Conservation (phyloP, 2,113 vertebrate genomes). For the Uria lomvia region DNA sequence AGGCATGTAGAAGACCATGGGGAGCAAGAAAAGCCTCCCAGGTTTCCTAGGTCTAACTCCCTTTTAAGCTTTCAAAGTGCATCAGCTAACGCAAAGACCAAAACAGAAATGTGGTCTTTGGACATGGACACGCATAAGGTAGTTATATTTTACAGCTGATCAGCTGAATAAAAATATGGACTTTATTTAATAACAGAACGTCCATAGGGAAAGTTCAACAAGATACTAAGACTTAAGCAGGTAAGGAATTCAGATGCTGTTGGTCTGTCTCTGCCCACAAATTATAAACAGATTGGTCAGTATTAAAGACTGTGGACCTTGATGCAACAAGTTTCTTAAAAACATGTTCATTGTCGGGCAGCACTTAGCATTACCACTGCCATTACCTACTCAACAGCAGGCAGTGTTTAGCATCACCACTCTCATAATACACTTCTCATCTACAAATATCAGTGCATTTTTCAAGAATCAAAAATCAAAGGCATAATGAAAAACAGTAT, state of each 20-base stretch:
- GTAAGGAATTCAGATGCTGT: not conserved
- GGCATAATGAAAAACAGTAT: not conserved
- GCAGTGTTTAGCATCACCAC: not conserved
- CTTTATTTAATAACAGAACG: not conserved
- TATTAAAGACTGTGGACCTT: not conserved
- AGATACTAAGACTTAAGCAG: not conserved
- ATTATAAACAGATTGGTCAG: not conserved
- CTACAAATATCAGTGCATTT: not conserved
- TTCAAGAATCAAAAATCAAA: not conserved
- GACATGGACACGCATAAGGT: not conserved
- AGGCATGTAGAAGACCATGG: not conserved
- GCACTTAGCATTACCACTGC: not conserved
- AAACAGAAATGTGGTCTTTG: not conserved
- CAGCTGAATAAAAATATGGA: not conserved
- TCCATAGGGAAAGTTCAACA: not conserved
- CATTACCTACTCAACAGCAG: not conserved
- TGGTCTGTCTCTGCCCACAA: not conserved
- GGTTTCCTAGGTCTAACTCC: not conserved
- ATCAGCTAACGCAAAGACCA: not conserved
- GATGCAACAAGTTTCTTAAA: not conserved
- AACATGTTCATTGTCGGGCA: not conserved
- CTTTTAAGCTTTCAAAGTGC: not conserved
- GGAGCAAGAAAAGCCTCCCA: not conserved
- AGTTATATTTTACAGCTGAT: not conserved
- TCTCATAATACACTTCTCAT: not conserved